Base-by-base conservation (phyloP, 2,797 vertebrate species). In the Silurus lanzhouensis region DNA sequence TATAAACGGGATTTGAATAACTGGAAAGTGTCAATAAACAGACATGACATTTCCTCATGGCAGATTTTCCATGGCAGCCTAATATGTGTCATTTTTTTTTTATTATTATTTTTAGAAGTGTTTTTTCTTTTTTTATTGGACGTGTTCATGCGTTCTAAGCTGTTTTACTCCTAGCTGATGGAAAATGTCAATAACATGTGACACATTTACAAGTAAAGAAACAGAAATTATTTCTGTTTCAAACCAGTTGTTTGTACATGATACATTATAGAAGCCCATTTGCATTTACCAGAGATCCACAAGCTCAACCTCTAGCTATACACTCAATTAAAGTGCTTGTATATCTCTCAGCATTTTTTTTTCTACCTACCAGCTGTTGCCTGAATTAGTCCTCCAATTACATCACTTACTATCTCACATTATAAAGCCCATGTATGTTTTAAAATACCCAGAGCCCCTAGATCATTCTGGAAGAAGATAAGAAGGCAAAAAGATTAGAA, bases 391-490 rank as follows among this genome's bases (percentile, higher is more conserved):
- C 58, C 22, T 63, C 19, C 74, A 76, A 31, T 58, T 58, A 76
- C 52, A 58, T 76, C 74, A 76, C 74, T 76, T 78, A 79, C 9
- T 31, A 63, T 63, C 19, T 61, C 20, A 61, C 20, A 15, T 58
- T 44, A 79, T 63, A 78, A 60, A 78, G 57, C 57, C 58, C 27
- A 61, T 61, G 76, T 20, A 79, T 63, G 60, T 64, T 80, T 80
- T 46, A 80, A 80, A 48, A 48, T 64, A 60, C 75, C 27, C 31
- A 17, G 14, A 61, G 57, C 1, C 19, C 19, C 44, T 38, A 46
- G 55, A 61, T 79, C 77, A 46, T 63, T 64, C 13, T 79, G 60
- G 38, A 63, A 79, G 20, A 79, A 63, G 60, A 79, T 79, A 15
- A 64, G 38, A 25, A 63, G 38, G 38, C 20, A 46, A 64, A 64